Evolutionary conservation across 2,888 invertebrate species (phyloP), one percentile per base, ranked within the genome.

Genomic region (Meloe dianella): DNA sequence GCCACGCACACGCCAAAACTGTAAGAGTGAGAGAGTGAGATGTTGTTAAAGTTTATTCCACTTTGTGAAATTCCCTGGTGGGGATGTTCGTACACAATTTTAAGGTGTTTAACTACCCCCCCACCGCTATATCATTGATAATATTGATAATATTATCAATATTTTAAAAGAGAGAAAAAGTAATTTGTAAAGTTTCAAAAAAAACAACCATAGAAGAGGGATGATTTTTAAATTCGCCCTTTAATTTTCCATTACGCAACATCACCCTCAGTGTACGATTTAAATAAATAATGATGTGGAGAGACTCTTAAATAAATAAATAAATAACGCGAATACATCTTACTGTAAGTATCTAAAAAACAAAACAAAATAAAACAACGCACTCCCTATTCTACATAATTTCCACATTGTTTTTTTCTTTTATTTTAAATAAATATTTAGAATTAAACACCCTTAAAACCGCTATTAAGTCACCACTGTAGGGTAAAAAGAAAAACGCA

Each of bases 281-380:
- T 79, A 79, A 80, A 80, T 80, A 80, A 80, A 78, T 79, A 79
- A 80, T 78, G 80, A 78, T 78, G 79, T 76, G 76, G 77, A 77
- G 72, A 76, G 75, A 71, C 71, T 71, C 72, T 73, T 78, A 75
- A 78, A 78, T 78, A 78, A 77, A 78, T 78, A 78, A 77, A 72
- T 68, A 72, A 66, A 65, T 65, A 73, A 73, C 72, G 71, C 32
- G 62, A 17, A 54, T 62, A 29, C 38, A 30, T 51, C 57, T 54
- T 38, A 35, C 58, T 10, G 6, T 24, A 58, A 58, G 20, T 58
- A 35, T 20, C n/a, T 27, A n/a, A 57, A 14, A 14, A 24, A 58
- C 17, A 27, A 30, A n/a, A 27, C 12, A 17, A 57, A 27, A 57
- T 14, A 57, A 57, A 30, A 14, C 2, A 27, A 27, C 20, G n/a